Percentiles rank a stretch among this genome's conserved stretches.
Evolutionary conservation across 2,113 vertebrate species (phyloP).

Genomic region (Geococcyx californianus): DNA sequence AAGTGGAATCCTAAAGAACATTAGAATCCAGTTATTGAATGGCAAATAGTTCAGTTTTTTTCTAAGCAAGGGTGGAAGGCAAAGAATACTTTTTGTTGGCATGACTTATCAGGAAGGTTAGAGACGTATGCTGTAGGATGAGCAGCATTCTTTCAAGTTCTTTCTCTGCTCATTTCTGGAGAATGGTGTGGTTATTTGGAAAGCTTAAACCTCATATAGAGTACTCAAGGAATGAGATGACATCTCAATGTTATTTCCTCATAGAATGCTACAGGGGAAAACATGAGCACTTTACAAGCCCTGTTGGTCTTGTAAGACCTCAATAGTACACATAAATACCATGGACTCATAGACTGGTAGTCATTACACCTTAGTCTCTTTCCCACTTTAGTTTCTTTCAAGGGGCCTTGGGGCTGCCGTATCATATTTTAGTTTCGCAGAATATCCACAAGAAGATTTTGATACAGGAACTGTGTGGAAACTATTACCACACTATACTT

Average conservation of each 20-base stretch:
- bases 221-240: background rate
- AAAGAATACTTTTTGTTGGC: background rate
- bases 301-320: background rate
- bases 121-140: background rate
- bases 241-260: background rate
- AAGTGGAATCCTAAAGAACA: slow-evolving; percentile 19
- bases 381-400: background rate
- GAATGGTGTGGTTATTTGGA: background rate
- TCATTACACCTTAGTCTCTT: background rate
- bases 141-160: background rate
- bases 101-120: background rate
- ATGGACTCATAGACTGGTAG: too few species aligned
- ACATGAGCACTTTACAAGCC: background rate
- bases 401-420: background rate
- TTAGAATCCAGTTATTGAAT: background rate
- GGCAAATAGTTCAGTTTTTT: background rate
- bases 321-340: background rate
- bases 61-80: background rate
- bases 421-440: background rate
- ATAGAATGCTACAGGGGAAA: background rate
- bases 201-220: background rate
- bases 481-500: background rate
- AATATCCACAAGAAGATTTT: background rate
- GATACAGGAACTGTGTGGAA: background rate
- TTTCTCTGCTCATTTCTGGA: background rate